These are phyloP conservation scores for Dasypus novemcinctus DNA, from an alignment of 2,113 vertebrate genomes.

Conservation along the genomic window DNA sequence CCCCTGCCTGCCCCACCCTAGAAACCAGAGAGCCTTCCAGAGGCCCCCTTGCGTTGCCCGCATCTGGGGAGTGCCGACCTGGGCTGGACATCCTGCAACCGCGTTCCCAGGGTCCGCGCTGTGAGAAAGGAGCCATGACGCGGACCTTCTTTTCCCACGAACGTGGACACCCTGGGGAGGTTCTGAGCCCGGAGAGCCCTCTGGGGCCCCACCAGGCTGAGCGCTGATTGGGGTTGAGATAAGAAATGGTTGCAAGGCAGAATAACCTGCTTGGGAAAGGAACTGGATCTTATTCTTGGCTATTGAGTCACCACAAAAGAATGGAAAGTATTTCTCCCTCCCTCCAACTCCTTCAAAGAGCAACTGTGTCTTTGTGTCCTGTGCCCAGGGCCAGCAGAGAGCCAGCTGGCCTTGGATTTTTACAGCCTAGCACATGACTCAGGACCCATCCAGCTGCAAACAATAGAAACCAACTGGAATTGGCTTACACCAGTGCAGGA, in stretches of 20 bases:
- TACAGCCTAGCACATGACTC: background rate
- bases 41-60: background rate
- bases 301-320: slow-evolving; percentile 36
- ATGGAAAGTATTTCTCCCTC: background rate
- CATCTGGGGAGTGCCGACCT: background rate
- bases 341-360: background rate
- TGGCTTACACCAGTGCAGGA: background rate
- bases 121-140: background rate
- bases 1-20: background rate
- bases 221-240: background rate
- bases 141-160: background rate
- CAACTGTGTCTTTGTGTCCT: background rate
- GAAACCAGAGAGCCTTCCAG: background rate
- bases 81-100: background rate
- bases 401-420: background rate
- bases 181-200: background rate
- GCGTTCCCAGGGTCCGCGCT: background rate
- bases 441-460: background rate
- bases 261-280: background rate
- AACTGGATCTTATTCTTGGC: background rate
- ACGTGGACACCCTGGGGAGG: background rate
- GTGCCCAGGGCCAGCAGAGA: background rate
- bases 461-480: background rate
- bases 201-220: background rate
- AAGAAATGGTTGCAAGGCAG: background rate